A percentile compares a stretch with the other conserved stretches of the same genome.
Evolutionary conservation across 2,113 vertebrate genomes (phyloP).

Genomic region (Oenanthe oenanthe): DNA sequence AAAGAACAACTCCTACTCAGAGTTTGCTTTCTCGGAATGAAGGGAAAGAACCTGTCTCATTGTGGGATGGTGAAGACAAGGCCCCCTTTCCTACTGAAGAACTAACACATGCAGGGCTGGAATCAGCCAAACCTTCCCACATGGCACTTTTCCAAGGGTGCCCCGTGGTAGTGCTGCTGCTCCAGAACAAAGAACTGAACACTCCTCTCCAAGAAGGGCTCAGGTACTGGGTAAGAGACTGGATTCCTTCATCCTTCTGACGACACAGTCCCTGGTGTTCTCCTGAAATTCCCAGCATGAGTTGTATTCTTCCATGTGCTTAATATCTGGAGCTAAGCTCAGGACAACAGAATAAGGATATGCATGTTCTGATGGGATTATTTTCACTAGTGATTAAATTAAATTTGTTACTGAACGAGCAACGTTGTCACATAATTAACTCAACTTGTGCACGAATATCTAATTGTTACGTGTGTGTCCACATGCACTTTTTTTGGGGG

Average conservation of each 20-base stretch:
- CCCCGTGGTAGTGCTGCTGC: accelerated
- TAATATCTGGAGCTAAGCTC: slow-evolving; percentile 6
- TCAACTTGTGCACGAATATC: neutral
- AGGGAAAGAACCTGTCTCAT: neutral
- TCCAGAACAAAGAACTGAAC: neutral
- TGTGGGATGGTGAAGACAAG: neutral
- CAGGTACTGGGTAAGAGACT: neutral
- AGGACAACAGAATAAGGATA: neutral
- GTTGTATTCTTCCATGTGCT: neutral
- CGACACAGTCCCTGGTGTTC: neutral
- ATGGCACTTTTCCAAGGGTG: neutral
- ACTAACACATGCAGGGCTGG: neutral
- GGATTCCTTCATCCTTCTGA: neutral
- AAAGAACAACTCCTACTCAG: neutral
- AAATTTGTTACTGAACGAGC: neutral
- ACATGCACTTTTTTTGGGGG: neutral
- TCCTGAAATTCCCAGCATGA: neutral
- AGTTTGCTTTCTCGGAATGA: slow-evolving; percentile 14
- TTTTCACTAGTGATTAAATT: neutral
- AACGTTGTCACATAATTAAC: neutral
- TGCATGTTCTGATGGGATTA: neutral
- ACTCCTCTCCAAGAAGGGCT: neutral
- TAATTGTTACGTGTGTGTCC: neutral
- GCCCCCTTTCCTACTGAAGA: neutral
- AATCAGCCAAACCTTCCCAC: neutral